Percentiles rank a stretch among this genome's conserved stretches.
These are phyloP conservation scores for Apodemia zela DNA, from an alignment of 2,888 invertebrate genomes.

Conservation along the genomic window DNA sequence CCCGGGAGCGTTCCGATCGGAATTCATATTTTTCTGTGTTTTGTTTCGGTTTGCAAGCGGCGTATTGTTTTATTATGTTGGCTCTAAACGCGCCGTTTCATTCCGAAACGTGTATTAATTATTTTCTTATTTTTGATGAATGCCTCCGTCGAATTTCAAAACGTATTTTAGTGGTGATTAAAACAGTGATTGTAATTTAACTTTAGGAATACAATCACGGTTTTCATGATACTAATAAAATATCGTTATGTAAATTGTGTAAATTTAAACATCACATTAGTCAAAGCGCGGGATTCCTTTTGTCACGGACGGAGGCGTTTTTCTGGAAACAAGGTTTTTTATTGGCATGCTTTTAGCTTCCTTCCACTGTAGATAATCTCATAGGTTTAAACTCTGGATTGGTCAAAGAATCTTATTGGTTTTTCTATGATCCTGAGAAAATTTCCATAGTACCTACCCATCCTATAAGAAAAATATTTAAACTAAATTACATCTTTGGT, in stretches of 20 bases:
- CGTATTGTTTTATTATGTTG: slow-evolving; percentile 73
- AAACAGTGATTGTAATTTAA: slow-evolving; percentile 53
- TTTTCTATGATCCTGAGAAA: no score
- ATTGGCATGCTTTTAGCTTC: no score
- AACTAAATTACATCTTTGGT: no score
- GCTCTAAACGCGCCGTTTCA: slow-evolving; percentile 64
- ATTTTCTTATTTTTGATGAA: slow-evolving; percentile 77
- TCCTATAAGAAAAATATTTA: no score
- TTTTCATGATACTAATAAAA: slow-evolving; percentile 35
- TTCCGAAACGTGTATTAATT: slow-evolving; percentile 71
- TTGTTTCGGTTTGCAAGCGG: slow-evolving; percentile 71
- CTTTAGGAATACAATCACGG: slow-evolving; percentile 56
- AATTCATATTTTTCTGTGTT: slow-evolving; percentile 81
- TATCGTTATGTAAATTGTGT: not conserved
- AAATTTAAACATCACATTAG: not conserved
- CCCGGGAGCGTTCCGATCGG: slow-evolving; percentile 70
- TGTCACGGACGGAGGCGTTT: not conserved
- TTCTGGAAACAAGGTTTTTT: not conserved
- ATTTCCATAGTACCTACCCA: no score
- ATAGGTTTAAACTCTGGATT: no score
- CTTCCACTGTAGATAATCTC: no score
- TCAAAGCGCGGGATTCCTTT: not conserved
- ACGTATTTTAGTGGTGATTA: slow-evolving; percentile 54
- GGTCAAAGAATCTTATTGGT: no score
- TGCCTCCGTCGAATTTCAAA: slow-evolving; percentile 60